phyloP scores from a whole-genome alignment of 2,888 invertebrate species.

The Oxycera nigricornis region DNA sequence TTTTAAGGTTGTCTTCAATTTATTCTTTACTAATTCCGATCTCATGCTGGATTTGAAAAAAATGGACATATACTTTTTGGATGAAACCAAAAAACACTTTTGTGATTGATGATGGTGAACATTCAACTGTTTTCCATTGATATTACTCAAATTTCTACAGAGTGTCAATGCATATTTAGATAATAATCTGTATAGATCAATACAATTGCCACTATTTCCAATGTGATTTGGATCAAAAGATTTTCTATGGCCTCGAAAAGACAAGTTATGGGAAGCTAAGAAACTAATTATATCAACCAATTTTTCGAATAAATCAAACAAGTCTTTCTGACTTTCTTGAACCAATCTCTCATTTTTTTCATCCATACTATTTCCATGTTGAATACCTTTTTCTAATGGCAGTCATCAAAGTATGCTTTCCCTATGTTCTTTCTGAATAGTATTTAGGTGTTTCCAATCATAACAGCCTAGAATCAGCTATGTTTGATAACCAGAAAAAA shows the following conservation, averaged over 20 bases:
- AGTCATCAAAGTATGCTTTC: background rate
- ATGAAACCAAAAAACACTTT: no score
- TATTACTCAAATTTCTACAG: background rate
- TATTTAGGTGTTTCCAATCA: background rate
- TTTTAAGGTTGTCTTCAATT: no score
- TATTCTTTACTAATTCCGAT: no score
- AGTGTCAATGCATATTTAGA: background rate
- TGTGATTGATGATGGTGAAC: no score
- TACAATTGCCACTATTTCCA: background rate
- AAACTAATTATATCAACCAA: no score
- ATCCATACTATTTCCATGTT: background rate
- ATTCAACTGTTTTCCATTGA: background rate
- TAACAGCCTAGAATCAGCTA: background rate
- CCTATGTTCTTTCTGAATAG: background rate
- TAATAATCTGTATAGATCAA: background rate
- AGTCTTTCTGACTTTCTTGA: no score
- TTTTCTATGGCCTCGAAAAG: background rate
- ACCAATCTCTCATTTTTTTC: background rate
- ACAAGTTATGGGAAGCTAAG: background rate
- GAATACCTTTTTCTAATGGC: background rate
- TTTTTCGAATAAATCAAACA: no score
- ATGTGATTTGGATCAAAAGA: background rate
- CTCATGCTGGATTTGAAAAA: no score
- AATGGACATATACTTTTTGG: no score
- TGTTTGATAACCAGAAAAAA: background rate